Evolutionary conservation across 2,113 vertebrate genomes (phyloP).

Genomic region (Mola mola): DNA sequence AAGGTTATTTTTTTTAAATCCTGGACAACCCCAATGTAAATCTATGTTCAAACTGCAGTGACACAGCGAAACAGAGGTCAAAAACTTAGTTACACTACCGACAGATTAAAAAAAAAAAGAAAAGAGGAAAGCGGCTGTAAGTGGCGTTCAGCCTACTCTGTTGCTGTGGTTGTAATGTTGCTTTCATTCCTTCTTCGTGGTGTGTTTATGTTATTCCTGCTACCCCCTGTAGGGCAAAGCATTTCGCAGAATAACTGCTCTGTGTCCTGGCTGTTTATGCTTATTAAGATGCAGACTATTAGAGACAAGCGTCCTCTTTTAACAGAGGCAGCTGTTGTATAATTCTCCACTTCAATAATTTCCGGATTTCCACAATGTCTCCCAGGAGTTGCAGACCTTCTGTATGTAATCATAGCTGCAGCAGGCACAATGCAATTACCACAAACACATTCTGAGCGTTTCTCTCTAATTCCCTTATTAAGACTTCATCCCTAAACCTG

Average conservation of each 20-base stretch:
- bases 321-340: slow-evolving; percentile 73
- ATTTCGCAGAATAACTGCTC: slow-evolving; percentile 55
- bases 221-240: slow-evolving; percentile 33
- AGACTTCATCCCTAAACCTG: slow-evolving; percentile 45
- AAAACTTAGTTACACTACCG: background rate
- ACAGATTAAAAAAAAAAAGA: background rate
- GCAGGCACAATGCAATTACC: slow-evolving; percentile 72
- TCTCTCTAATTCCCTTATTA: slow-evolving; percentile 69
- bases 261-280: slow-evolving; percentile 56
- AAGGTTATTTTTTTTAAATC: no score
- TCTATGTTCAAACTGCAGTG: no score
- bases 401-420: slow-evolving; percentile 72
- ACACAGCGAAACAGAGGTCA: background rate
- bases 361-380: slow-evolving; percentile 71
- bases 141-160: slow-evolving; percentile 4
- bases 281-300: slow-evolving; percentile 72
- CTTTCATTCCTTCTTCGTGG: slow-evolving; percentile 38
- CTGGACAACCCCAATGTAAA: no score
- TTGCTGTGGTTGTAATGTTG: slow-evolving; percentile 22
- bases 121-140: no score
- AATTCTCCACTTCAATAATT: slow-evolving; percentile 76
- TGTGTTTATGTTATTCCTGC: slow-evolving; percentile 44
- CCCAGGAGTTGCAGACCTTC: slow-evolving; percentile 61
- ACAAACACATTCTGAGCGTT: slow-evolving; percentile 51
- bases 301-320: slow-evolving; percentile 61